These are phyloP conservation scores for Diloba caeruleocephala DNA, from an alignment of 2,888 invertebrate species.

Conservation along the genomic window DNA sequence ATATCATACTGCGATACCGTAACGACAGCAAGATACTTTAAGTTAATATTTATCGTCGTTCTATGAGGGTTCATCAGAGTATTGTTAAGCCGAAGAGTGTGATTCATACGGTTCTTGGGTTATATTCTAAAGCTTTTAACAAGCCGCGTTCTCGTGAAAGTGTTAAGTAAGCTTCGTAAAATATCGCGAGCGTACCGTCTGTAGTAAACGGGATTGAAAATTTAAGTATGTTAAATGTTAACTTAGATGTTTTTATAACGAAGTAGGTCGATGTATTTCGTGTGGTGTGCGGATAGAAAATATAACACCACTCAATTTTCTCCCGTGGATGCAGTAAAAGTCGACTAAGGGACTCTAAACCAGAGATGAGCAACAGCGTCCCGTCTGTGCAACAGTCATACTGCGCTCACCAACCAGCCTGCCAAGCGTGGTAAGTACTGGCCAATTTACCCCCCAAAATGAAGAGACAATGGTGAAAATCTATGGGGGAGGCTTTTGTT, in stretches of 20 bases:
- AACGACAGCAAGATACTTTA: slow-evolving; percentile 43
- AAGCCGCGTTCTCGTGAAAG: slow-evolving; percentile 13
- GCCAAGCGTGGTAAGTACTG: too few species aligned
- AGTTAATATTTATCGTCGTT: slow-evolving; percentile 58
- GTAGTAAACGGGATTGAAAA: slow-evolving; percentile 4
- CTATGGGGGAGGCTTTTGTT: too few species aligned
- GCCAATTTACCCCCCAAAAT: too few species aligned
- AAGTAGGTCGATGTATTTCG: background rate
- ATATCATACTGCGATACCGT: slow-evolving; percentile 38
- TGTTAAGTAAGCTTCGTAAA: slow-evolving; percentile 11
- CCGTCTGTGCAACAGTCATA: too few species aligned
- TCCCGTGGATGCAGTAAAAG: too few species aligned
- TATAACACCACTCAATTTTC: too few species aligned
- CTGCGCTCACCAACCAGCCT: too few species aligned
- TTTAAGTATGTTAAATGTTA: background rate
- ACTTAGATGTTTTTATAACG: background rate
- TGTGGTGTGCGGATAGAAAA: too few species aligned
- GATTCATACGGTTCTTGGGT: slow-evolving; percentile 20
- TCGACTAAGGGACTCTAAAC: too few species aligned
- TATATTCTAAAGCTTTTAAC: slow-evolving; percentile 18
- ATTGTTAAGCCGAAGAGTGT: slow-evolving; percentile 25
- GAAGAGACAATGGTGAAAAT: too few species aligned
- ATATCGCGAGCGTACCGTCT: slow-evolving; percentile 9
- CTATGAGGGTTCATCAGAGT: slow-evolving; percentile 42
- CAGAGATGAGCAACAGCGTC: too few species aligned